phyloP scores from a whole-genome alignment of 1,140 invertebrate genomes.

The Macrobrachium nipponense region DNA sequence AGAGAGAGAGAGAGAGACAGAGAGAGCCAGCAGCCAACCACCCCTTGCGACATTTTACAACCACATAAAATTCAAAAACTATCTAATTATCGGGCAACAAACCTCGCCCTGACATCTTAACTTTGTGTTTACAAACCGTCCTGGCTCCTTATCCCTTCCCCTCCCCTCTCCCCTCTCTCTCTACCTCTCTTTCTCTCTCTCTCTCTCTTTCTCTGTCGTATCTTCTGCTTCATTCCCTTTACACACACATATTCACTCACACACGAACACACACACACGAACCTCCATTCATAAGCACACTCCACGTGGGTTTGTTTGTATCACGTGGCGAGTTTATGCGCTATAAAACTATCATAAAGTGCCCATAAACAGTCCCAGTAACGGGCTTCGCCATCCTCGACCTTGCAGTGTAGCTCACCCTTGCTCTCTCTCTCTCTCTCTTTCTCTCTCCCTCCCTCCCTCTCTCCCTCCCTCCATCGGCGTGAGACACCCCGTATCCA shows the following conservation, averaged over 20 bases:
- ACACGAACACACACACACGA: constrained; percentile 30
- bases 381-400: constrained; percentile 48
- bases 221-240: constrained; percentile 19
- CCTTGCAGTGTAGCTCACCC: constrained; percentile 49
- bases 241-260: not conserved
- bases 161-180: too few relatives aligned
- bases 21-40: constrained; percentile 38
- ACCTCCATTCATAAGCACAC: constrained; percentile 61
- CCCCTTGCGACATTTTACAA: constrained; percentile 58
- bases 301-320: constrained; percentile 62
- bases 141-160: constrained; percentile 10
- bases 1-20: too few relatives aligned
- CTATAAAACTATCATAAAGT: constrained; percentile 62
- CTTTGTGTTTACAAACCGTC: constrained; percentile 23
- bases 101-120: constrained; percentile 56
- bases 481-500: not conserved
- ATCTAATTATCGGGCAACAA: constrained; percentile 56
- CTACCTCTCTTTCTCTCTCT: constrained; percentile 26
- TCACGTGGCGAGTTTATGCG: constrained; percentile 61
- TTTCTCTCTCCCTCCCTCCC: not conserved
- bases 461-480: not conserved
- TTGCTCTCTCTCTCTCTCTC: constrained; percentile 38
- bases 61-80: constrained; percentile 59
- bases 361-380: constrained; percentile 59
- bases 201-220: constrained; percentile 8